Conservation (phyloP, 53 echinoderm and acorn worm genomes). For the Henricia sp. region DNA sequence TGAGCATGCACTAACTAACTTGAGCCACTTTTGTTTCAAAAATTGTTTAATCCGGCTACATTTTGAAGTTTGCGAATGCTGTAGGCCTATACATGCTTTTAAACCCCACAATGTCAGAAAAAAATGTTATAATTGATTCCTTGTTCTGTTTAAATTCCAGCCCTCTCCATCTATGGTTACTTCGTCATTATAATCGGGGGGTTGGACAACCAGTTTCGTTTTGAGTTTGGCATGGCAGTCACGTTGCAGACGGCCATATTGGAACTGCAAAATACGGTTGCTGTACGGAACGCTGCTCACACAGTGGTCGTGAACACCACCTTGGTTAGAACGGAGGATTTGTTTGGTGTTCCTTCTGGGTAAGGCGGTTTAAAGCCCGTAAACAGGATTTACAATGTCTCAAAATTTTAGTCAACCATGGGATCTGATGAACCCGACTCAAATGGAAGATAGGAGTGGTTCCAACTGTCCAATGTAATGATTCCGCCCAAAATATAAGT, state of each 20-base stretch:
- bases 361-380: neutral
- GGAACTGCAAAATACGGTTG: neutral
- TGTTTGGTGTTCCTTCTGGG: constrained; percentile 30
- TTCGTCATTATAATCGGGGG: neutral
- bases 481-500: no score
- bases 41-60: no score
- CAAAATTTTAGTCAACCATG: no score
- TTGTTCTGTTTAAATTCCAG: neutral
- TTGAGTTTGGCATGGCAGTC: constrained; percentile 11
- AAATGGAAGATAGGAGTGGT: no score
- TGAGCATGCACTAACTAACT: no score
- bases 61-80: no score
- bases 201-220: neutral
- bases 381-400: no score
- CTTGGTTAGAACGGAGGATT: neutral
- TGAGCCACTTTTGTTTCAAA: no score
- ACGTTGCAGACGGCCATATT: neutral
- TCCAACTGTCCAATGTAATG: no score
- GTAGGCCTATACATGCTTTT: no score
- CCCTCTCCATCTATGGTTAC: constrained; percentile 17
- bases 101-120: neutral
- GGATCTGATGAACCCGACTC: no score
- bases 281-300: neutral
- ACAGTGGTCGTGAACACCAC: neutral
- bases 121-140: neutral